Percentiles rank a stretch among this genome's conserved stretches.
phyloP scores from a whole-genome alignment of 2,797 vertebrate species.

The Syncerus caffer region DNA sequence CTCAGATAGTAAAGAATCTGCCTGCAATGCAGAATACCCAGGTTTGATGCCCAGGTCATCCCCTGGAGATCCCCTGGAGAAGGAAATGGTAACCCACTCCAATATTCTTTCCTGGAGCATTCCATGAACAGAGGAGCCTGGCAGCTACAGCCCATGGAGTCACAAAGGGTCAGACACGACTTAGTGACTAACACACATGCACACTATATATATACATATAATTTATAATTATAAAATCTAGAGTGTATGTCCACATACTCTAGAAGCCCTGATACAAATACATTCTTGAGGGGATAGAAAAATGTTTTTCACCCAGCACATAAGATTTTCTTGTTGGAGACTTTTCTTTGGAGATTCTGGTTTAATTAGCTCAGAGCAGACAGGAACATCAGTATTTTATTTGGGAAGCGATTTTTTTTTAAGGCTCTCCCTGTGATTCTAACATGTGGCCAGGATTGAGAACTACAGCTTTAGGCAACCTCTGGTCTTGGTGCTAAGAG shows the following conservation, averaged over 20 bases:
- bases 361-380: not conserved
- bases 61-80: not conserved
- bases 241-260: not conserved
- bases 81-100: not conserved
- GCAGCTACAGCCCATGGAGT: not conserved
- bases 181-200: not conserved
- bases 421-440: not conserved
- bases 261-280: not conserved
- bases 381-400: not conserved
- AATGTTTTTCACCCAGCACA: not conserved
- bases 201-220: not conserved
- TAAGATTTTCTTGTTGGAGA: not conserved
- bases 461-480: not conserved
- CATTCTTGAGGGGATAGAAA: not conserved
- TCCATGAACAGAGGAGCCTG: not conserved
- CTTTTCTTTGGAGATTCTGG: not conserved
- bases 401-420: not conserved
- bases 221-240: not conserved
- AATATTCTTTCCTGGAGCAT: not conserved
- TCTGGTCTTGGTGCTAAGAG: not conserved
- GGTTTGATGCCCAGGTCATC: not conserved
- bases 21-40: not conserved
- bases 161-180: fast-evolving
- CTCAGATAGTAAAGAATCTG: not conserved
- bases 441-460: not conserved